Conservation (phyloP, 2,797 vertebrate species). For the Cyprinodon diabolis region DNA sequence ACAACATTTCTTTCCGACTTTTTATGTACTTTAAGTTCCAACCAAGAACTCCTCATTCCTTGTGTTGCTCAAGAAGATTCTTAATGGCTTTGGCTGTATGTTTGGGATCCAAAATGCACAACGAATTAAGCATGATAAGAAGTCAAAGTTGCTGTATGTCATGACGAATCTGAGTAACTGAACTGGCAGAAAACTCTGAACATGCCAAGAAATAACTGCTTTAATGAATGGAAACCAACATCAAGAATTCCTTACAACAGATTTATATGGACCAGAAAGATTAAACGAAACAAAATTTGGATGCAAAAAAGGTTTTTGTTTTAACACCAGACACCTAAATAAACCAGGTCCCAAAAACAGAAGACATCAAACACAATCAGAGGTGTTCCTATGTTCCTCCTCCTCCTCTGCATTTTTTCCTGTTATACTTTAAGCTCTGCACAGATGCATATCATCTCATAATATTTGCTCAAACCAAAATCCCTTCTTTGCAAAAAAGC, state of each 20-base stretch:
- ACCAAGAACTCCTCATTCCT: neutral
- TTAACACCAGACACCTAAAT: slow-evolving; percentile 1
- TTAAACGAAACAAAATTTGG: slow-evolving; percentile 25
- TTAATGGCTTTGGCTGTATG: neutral
- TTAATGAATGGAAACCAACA: slow-evolving; percentile 1
- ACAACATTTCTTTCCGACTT: neutral
- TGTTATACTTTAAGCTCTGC: neutral
- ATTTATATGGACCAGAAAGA: neutral
- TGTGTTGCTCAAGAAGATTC: neutral
- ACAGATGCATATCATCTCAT: slow-evolving; percentile 9
- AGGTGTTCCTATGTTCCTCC: neutral
- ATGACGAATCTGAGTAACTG: neutral
- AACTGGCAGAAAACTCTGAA: neutral
- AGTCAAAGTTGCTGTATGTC: neutral
- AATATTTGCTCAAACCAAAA: slow-evolving; percentile 28
- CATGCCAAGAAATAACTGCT: neutral
- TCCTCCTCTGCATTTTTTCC: neutral
- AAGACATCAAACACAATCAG: slow-evolving; percentile 1
- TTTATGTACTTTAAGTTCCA: too few species aligned
- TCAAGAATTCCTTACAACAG: slow-evolving; percentile 3
- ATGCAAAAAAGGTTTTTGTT: slow-evolving; percentile 3
- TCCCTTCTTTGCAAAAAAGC: slow-evolving; percentile 17
- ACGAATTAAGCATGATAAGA: neutral
- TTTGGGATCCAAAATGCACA: neutral
- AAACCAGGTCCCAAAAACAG: slow-evolving; percentile 21